Conservation (phyloP, 2,888 invertebrate species). For the Limnephilus marmoratus region DNA sequence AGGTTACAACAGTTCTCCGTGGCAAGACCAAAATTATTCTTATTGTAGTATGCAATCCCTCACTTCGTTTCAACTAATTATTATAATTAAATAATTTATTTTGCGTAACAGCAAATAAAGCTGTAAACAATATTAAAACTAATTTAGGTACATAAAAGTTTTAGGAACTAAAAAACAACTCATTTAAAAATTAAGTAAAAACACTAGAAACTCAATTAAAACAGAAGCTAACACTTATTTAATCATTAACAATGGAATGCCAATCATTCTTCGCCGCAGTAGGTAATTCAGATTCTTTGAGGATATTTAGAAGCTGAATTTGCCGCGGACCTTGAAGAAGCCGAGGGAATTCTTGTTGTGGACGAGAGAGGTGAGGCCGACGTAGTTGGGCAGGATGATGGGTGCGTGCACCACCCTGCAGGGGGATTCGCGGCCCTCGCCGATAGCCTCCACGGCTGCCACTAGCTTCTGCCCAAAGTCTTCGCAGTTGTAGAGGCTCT, state of each 20-base stretch:
- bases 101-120: background rate
- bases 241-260: background rate
- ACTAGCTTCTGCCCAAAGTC: conserved; percentile 79
- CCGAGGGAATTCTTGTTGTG: conserved; percentile 91
- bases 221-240: background rate
- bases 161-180: background rate
- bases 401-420: conserved; percentile 81
- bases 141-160: background rate
- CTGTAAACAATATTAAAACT: background rate
- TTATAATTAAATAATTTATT: background rate
- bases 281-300: background rate
- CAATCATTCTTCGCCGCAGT: background rate
- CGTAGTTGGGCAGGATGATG: conserved; percentile 88
- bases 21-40: background rate
- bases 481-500: conserved; percentile 79
- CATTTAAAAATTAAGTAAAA: background rate
- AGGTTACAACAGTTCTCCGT: background rate
- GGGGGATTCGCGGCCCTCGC: conserved; percentile 70
- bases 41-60: background rate
- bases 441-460: conserved; percentile 75
- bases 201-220: background rate
- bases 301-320: conserved; percentile 84
- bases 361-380: conserved; percentile 86
- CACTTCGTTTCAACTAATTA: background rate
- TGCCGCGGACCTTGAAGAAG: conserved; percentile 91